A percentile compares a stretch with the other conserved stretches of the same genome.
These are phyloP conservation scores for Bombyx mandarina DNA, from an alignment of 1,140 invertebrate species.

Conservation along the genomic window DNA sequence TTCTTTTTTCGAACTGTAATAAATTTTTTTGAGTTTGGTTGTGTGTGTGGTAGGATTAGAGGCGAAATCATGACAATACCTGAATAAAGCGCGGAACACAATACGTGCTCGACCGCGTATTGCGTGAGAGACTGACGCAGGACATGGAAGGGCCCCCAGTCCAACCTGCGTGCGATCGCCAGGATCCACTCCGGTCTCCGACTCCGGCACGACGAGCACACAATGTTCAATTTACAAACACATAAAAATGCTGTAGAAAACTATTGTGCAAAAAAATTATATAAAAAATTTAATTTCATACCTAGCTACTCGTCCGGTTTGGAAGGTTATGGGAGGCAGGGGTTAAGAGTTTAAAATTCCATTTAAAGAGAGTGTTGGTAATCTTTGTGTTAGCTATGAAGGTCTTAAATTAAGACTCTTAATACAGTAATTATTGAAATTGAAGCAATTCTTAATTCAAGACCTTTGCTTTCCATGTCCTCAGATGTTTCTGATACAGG, in stretches of 20 bases:
- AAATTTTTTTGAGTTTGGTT: too few relatives aligned
- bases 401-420: slow-evolving; percentile 15
- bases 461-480: neutral
- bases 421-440: slow-evolving; percentile 17
- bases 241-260: neutral
- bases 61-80: too few relatives aligned
- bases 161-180: too few relatives aligned
- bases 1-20: too few relatives aligned
- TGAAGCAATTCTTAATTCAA: slow-evolving; percentile 15
- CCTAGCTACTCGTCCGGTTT: slow-evolving; percentile 18
- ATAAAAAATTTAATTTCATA: slow-evolving; percentile 16
- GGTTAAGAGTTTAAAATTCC: slow-evolving; percentile 15
- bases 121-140: too few relatives aligned
- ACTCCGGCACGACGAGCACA: too few relatives aligned
- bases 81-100: too few relatives aligned
- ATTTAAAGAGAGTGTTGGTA: slow-evolving; percentile 12
- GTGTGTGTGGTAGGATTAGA: too few relatives aligned
- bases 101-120: too few relatives aligned
- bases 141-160: too few relatives aligned
- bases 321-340: slow-evolving; percentile 14
- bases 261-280: neutral
- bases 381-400: slow-evolving; percentile 17
- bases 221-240: too few relatives aligned
- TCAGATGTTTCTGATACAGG: neutral
- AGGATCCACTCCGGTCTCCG: too few relatives aligned